These are phyloP conservation scores for Takifugu rubripes DNA, from an alignment of 2,797 vertebrate genomes.

Conservation along the genomic window DNA sequence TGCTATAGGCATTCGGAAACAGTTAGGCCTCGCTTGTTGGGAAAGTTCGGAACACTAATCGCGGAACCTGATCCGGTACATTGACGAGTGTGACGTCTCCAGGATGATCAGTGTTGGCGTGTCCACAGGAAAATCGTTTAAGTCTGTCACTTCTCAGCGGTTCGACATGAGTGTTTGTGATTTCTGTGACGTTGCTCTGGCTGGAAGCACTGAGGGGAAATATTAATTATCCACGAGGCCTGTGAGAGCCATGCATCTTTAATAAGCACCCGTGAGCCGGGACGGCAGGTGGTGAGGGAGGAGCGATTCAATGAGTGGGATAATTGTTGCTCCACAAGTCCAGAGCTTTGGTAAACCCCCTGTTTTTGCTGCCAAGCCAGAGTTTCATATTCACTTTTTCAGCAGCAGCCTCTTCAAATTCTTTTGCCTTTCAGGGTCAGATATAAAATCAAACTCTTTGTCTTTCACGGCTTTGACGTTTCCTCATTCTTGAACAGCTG, in stretches of 20 bases:
- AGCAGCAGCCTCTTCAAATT: neutral
- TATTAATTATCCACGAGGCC: conserved; percentile 48
- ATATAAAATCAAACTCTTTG: conserved; percentile 13
- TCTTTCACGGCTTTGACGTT: conserved; percentile 17
- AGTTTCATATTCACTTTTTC: conserved; percentile 22
- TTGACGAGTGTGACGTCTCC: too few species aligned
- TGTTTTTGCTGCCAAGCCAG: conserved; percentile 17
- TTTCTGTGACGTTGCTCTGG: conserved; percentile 9
- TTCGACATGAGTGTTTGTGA: neutral
- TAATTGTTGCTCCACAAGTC: conserved; percentile 38
- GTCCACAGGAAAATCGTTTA: neutral
- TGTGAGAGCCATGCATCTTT: conserved; percentile 51
- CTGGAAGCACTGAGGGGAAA: conserved; percentile 30
- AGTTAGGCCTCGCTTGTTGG: too few species aligned
- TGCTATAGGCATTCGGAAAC: too few species aligned
- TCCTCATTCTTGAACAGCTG: conserved; percentile 14
- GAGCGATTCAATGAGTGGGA: conserved; percentile 26
- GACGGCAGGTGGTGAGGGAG: conserved; percentile 49
- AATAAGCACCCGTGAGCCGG: conserved; percentile 42
- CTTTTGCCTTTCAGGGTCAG: conserved; percentile 12
- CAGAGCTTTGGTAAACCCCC: conserved; percentile 30
- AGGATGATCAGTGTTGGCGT: neutral
- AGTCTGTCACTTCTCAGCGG: neutral
- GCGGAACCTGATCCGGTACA: too few species aligned
- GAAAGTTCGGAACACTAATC: too few species aligned